Conservation (phyloP, 1,140 invertebrate genomes). For the Leptestheria dahalacensis region DNA sequence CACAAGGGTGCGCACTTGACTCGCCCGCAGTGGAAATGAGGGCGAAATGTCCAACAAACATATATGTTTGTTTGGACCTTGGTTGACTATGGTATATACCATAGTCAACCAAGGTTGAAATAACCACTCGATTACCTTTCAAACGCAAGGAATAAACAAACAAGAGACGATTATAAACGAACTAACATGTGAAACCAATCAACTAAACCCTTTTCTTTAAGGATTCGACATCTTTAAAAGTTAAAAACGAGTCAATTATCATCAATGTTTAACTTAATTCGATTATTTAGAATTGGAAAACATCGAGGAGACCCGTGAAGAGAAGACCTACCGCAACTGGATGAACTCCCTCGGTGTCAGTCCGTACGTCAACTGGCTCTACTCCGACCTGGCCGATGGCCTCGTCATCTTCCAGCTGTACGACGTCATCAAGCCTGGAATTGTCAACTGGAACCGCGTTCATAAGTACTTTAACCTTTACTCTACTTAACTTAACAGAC, state of each 20-base stretch:
- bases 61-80: too few relatives aligned
- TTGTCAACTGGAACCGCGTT: constrained; percentile 88
- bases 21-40: too few relatives aligned
- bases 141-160: too few relatives aligned
- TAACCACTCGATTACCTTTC: too few relatives aligned
- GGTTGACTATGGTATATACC: too few relatives aligned
- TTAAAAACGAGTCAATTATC: background rate
- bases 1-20: too few relatives aligned
- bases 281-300: constrained; percentile 39
- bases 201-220: too few relatives aligned
- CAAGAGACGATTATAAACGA: too few relatives aligned
- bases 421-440: constrained; percentile 90
- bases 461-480: constrained; percentile 40
- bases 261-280: background rate
- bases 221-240: background rate
- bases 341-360: constrained; percentile 98
- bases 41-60: too few relatives aligned
- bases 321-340: constrained; percentile 97
- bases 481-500: too few relatives aligned
- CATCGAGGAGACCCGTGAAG: constrained; percentile 83
- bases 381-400: constrained; percentile 91
- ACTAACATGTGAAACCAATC: too few relatives aligned
- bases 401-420: constrained; percentile 95
- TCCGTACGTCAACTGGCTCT: constrained; percentile 93
- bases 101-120: too few relatives aligned